A percentile compares a stretch with the other conserved stretches of the same genome.
These are phyloP conservation scores for Neolamprologus sp. DNA, from an alignment of 2,113 vertebrate species.

Conservation along the genomic window DNA sequence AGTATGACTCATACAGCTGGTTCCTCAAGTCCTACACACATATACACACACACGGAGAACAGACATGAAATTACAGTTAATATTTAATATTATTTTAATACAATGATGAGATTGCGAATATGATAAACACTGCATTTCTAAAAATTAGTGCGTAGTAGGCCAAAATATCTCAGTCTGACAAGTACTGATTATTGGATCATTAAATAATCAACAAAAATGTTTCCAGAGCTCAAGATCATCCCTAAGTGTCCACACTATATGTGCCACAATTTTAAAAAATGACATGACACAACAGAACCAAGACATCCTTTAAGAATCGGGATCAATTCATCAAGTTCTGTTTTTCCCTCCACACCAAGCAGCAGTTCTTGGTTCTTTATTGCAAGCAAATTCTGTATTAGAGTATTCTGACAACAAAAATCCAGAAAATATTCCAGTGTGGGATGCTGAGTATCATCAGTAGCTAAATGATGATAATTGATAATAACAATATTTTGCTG, in stretches of 20 bases:
- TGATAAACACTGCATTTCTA: background rate
- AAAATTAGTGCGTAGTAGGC: background rate
- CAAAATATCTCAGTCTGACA: background rate
- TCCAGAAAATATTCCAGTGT: background rate
- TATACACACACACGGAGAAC: background rate
- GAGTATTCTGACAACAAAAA: background rate
- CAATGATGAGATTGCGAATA: background rate
- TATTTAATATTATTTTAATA: background rate
- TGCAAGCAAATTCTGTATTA: rapidly evolving
- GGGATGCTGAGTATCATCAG: background rate
- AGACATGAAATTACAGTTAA: background rate
- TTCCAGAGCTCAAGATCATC: background rate
- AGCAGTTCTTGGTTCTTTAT: background rate
- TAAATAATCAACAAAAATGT: background rate
- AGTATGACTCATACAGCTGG: conserved; percentile 94
- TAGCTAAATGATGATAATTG: rapidly evolving
- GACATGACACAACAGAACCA: background rate
- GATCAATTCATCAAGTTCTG: background rate
- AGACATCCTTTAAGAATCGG: background rate
- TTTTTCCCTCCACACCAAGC: background rate
- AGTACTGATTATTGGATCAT: background rate
- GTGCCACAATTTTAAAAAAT: background rate
- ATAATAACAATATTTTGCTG: background rate
- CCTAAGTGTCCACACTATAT: background rate
- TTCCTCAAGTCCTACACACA: conserved; percentile 84